Conservation (phyloP, 1,140 invertebrate species). For the Andricus grossulariae region DNA sequence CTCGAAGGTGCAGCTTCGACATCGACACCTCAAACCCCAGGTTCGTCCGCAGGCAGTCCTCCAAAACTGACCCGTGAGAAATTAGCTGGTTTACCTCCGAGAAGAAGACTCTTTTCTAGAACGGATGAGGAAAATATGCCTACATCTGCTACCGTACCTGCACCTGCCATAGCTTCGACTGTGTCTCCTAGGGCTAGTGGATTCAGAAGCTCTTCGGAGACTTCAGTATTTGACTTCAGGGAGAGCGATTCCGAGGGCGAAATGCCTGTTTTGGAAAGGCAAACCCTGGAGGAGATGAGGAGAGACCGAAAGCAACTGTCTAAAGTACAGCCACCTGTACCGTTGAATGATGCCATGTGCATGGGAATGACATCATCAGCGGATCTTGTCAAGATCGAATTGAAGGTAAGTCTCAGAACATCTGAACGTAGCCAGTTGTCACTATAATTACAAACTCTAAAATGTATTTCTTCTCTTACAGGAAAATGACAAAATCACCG, state of each 20-base stretch:
- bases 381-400: constrained; percentile 70
- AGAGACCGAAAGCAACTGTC: constrained; percentile 75
- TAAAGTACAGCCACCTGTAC: constrained; percentile 72
- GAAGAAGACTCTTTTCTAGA: constrained; percentile 74
- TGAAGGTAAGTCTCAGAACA: constrained; percentile 58
- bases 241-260: constrained; percentile 79
- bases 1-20: constrained; percentile 65
- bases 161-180: constrained; percentile 44
- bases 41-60: constrained; percentile 71
- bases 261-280: constrained; percentile 78
- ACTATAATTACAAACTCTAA: constrained; percentile 5
- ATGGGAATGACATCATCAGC: constrained; percentile 64
- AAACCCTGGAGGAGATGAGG: constrained; percentile 77
- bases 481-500: constrained; percentile 68
- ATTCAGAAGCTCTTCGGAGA: constrained; percentile 79
- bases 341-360: constrained; percentile 71
- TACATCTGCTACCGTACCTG: constrained; percentile 53
- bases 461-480: constrained; percentile 41
- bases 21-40: constrained; percentile 64
- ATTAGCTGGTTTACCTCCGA: constrained; percentile 62
- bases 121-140: constrained; percentile 74
- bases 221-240: constrained; percentile 80
- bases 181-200: constrained; percentile 72
- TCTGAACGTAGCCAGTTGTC: background rate
- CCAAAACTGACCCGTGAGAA: constrained; percentile 76